Conservation (phyloP, 2,888 invertebrate species). For the Hyalella azteca region DNA sequence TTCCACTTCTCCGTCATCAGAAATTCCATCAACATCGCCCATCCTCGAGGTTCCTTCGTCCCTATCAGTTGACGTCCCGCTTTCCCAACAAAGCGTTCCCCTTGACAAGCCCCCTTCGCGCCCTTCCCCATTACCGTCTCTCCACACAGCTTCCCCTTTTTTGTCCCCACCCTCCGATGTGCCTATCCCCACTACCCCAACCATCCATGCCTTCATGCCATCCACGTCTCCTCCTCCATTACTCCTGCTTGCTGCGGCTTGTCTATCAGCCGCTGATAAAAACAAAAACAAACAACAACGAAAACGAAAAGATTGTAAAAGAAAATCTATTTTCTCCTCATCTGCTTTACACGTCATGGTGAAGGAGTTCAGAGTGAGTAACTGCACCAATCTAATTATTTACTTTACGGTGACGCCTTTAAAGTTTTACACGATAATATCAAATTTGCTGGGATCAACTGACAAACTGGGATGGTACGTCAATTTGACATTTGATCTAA, state of each 20-base stretch:
- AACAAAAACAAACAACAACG: neutral
- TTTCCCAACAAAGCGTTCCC: neutral
- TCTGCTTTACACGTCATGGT: slow-evolving; percentile 1
- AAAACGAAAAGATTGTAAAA: neutral
- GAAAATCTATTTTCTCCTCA: neutral
- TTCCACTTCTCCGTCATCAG: neutral
- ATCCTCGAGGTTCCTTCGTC: neutral
- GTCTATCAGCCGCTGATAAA: neutral
- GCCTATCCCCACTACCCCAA: slow-evolving; percentile 6
- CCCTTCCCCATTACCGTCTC: neutral
- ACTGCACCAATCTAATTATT: neutral
- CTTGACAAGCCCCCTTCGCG: neutral
- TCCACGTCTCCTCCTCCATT: slow-evolving; percentile 17
- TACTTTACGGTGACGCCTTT: neutral
- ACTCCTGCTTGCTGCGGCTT: slow-evolving; percentile 18
- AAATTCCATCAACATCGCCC: neutral
- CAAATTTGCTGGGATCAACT: no score
- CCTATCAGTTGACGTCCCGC: neutral
- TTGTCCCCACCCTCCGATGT: slow-evolving; percentile 11
- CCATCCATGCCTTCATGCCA: neutral
- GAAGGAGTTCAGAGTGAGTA: no score
- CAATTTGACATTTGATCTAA: no score
- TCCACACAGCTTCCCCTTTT: slow-evolving; percentile 5
- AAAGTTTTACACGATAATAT: no score
- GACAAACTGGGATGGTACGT: no score